Percentiles rank a stretch among this genome's conserved stretches.
Conservation (phyloP, 2,113 vertebrate species). For the Bos javanicus region DNA sequence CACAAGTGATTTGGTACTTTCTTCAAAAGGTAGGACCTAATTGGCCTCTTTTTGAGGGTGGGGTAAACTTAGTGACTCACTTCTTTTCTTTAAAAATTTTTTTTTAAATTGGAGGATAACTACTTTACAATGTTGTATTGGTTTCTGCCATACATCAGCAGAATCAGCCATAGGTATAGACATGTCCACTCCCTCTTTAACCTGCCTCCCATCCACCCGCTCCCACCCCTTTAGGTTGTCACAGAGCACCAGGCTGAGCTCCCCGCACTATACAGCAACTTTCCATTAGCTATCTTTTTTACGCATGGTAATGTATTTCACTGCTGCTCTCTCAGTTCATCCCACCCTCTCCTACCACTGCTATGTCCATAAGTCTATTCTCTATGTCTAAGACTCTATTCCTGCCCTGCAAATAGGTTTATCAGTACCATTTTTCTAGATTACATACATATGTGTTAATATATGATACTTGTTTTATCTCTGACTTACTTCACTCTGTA, state of each 20-base stretch:
- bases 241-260: not conserved
- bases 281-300: not conserved
- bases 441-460: not conserved
- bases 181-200: not conserved
- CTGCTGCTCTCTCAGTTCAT: not conserved
- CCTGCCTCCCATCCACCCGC: not conserved
- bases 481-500: not conserved
- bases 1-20: not conserved
- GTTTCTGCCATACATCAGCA: not conserved
- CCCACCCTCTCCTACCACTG: not conserved
- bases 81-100: not conserved
- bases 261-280: not conserved
- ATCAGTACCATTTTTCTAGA: not conserved
- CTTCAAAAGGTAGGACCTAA: not conserved
- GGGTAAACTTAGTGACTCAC: not conserved
- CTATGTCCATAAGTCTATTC: not conserved
- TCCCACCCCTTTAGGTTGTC: not conserved
- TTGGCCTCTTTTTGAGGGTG: not conserved
- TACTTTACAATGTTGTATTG: not conserved
- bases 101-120: not conserved
- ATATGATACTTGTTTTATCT: not conserved
- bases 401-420: not conserved
- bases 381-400: not conserved
- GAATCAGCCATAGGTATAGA: not conserved
- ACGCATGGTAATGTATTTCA: not conserved